Conservation (phyloP, 2,113 vertebrate genomes). For the Prietella phreatophila region DNA sequence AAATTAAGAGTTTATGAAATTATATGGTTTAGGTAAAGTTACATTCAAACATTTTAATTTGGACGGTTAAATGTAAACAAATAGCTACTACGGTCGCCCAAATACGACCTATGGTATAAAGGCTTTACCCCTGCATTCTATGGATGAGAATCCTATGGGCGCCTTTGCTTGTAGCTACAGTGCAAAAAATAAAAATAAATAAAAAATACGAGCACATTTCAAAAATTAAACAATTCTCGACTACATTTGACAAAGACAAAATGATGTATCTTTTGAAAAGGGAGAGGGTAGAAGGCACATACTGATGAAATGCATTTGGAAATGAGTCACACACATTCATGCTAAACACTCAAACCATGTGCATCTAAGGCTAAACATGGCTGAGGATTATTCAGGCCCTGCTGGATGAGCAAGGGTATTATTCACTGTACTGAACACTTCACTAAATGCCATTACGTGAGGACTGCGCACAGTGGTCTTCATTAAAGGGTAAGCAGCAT, state of each 20-base stretch:
- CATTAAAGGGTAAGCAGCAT: background rate
- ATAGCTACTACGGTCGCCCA: no score
- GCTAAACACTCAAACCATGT: background rate
- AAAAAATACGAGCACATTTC: background rate
- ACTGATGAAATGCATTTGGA: background rate
- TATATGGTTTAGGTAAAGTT: no score
- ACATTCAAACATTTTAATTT: no score
- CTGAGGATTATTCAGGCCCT: background rate
- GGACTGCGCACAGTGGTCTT: background rate
- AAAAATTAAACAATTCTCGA: background rate
- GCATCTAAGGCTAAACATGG: background rate
- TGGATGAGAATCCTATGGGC: no score
- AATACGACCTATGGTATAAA: no score
- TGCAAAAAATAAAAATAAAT: no score
- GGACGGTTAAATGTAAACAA: no score
- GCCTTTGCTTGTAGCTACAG: no score
- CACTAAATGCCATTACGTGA: constrained; percentile 7
- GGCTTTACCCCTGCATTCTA: no score
- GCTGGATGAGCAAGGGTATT: background rate
- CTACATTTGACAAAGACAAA: background rate
- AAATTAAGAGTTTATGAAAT: no score
- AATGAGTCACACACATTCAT: background rate
- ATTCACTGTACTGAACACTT: background rate
- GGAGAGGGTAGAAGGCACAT: background rate
- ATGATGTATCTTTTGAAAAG: background rate